A percentile compares a stretch with the other conserved stretches of the same genome.
phyloP scores from a whole-genome alignment of 2,888 invertebrate species.

The Diarsia rubi region DNA sequence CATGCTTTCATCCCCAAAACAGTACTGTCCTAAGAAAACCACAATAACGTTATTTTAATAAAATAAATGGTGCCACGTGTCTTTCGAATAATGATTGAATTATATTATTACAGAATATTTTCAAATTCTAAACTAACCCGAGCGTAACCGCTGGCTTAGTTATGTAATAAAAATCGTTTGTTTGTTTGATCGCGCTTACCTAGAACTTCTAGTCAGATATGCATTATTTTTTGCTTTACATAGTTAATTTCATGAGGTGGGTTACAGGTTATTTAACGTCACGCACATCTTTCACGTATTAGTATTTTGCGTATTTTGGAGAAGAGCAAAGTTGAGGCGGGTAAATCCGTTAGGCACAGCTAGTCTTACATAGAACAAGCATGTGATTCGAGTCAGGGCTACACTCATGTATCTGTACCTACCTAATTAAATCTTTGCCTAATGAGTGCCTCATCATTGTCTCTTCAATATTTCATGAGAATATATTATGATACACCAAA shows the following conservation, averaged over 20 bases:
- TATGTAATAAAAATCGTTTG: not conserved
- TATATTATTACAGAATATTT: too few species aligned
- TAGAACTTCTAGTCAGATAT: not conserved
- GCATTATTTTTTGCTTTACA: not conserved
- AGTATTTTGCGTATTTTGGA: not conserved
- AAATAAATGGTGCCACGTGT: too few species aligned
- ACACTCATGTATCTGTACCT: not conserved
- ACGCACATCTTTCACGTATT: not conserved
- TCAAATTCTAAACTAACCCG: too few species aligned
- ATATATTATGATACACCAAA: conserved; percentile 1
- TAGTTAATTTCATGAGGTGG: not conserved
- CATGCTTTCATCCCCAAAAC: too few species aligned
- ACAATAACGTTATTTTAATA: too few species aligned
- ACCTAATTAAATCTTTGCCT: conserved; percentile 5
- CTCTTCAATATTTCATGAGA: conserved; percentile 5
- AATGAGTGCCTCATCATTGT: not conserved
- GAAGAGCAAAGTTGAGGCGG: not conserved
- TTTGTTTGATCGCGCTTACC: not conserved
- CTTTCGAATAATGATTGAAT: too few species aligned
- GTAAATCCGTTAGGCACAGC: not conserved
- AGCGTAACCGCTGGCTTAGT: too few species aligned
- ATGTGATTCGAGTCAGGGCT: conserved; percentile 41
- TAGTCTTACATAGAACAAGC: conserved; percentile 12
- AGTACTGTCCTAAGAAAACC: too few species aligned
- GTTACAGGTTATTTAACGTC: not conserved